phyloP scores from a whole-genome alignment of 2,797 vertebrate species.

The Sebastes melanostomus region DNA sequence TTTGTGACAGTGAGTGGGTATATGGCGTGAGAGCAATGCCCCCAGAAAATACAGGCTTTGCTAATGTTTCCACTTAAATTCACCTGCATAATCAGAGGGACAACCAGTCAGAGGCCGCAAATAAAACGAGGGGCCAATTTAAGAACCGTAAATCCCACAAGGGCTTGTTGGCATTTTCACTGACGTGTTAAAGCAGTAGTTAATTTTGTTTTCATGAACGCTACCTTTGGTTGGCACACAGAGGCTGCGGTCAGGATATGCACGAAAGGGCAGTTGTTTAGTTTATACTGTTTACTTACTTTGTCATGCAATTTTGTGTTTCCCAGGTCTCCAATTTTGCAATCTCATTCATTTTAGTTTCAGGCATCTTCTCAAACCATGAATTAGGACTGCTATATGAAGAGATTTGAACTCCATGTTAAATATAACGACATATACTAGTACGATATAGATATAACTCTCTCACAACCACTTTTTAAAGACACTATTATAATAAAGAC shows the following conservation, averaged over 20 bases:
- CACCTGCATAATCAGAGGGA: constrained; percentile 79
- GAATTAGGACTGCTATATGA: constrained; percentile 13
- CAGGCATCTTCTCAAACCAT: constrained; percentile 37
- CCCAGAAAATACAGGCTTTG: constrained; percentile 57
- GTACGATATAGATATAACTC: background rate
- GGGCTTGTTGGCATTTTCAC: constrained; percentile 70
- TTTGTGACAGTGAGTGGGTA: constrained; percentile 13
- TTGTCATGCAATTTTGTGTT: constrained; percentile 53
- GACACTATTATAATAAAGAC: background rate
- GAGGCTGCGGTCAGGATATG: constrained; percentile 59
- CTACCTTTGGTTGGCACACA: constrained; percentile 73
- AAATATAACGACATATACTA: background rate
- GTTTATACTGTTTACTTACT: constrained; percentile 60
- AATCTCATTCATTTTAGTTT: constrained; percentile 29
- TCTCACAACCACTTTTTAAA: background rate
- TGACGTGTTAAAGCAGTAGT: constrained; percentile 77
- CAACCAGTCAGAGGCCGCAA: constrained; percentile 66
- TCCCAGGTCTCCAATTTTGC: constrained; percentile 41
- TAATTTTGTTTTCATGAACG: constrained; percentile 71
- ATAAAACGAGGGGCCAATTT: constrained; percentile 75
- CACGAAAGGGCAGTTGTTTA: constrained; percentile 65
- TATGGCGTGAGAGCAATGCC: constrained; percentile 72
- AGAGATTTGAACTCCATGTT: background rate
- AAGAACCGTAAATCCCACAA: constrained; percentile 69
- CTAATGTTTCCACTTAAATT: constrained; percentile 73